Conservation (phyloP, 2,888 invertebrate genomes). For the Chrysina gloriosa region DNA sequence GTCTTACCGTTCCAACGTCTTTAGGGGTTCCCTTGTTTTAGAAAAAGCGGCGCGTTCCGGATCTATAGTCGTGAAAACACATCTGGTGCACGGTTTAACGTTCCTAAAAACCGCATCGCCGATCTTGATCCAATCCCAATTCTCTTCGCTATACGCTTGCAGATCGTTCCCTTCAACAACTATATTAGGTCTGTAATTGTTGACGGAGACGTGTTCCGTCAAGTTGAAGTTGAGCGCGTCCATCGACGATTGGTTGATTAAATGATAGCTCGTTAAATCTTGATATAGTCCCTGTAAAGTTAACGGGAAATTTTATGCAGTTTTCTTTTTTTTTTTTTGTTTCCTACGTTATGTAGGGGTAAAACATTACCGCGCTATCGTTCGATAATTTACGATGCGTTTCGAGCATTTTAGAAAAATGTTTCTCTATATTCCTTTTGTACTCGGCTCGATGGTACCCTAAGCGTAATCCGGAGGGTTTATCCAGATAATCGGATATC, state of each 20-base stretch:
- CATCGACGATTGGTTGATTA: slow-evolving; percentile 68
- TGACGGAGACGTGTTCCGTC: slow-evolving; percentile 59
- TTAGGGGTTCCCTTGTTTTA: slow-evolving; percentile 66
- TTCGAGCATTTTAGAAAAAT: neutral
- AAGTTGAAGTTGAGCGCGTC: slow-evolving; percentile 67
- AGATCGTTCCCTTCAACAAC: slow-evolving; percentile 64
- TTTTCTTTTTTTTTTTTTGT: neutral
- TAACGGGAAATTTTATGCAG: neutral
- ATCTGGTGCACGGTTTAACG: slow-evolving; percentile 70
- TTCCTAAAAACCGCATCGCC: slow-evolving; percentile 67
- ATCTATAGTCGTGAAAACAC: slow-evolving; percentile 63
- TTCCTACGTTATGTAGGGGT: neutral
- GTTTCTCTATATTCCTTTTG: neutral
- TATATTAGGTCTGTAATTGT: slow-evolving; percentile 71
- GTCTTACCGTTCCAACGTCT: slow-evolving; percentile 67
- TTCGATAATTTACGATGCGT: neutral
- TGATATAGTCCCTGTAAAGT: slow-evolving; percentile 65
- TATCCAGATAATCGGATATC: slow-evolving; percentile 67
- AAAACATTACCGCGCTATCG: neutral
- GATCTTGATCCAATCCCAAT: slow-evolving; percentile 70
- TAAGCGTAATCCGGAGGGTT: slow-evolving; percentile 57
- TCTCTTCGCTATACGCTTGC: slow-evolving; percentile 67
- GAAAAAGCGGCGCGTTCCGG: slow-evolving; percentile 65
- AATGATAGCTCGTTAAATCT: slow-evolving; percentile 68
- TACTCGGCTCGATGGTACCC: slow-evolving; percentile 54